Percentiles rank a stretch among this genome's conserved stretches.
phyloP scores from a whole-genome alignment of 2,113 vertebrate species.

The Oryzias celebensis region DNA sequence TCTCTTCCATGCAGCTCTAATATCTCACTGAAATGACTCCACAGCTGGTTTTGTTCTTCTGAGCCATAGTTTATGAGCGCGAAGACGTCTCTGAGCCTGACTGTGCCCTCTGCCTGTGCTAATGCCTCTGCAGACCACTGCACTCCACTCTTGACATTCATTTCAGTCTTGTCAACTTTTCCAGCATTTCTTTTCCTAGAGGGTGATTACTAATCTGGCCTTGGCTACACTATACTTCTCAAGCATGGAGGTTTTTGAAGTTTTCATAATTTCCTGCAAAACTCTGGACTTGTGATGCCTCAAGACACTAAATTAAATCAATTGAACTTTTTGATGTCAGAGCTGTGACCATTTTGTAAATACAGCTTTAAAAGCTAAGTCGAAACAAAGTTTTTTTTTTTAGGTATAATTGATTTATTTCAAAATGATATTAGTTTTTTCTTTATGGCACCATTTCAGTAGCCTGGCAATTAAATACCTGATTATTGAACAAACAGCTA shows the following conservation, averaged over 20 bases:
- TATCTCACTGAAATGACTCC: neutral
- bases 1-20: too few relatives aligned
- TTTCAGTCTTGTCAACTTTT: neutral
- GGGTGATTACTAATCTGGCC: neutral
- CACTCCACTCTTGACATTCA: neutral
- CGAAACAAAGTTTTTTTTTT: too few relatives aligned
- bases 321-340: too few relatives aligned
- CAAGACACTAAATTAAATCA: too few relatives aligned
- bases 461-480: too few relatives aligned
- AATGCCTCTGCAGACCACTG: conserved; percentile 1
- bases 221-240: neutral
- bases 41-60: neutral
- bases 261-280: neutral
- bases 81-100: neutral
- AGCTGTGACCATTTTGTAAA: too few relatives aligned
- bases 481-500: too few relatives aligned
- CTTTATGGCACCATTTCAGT: too few relatives aligned
- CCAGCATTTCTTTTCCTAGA: neutral
- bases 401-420: too few relatives aligned
- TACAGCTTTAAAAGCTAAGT: too few relatives aligned
- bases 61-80: neutral
- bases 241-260: neutral
- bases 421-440: too few relatives aligned
- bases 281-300: neutral
- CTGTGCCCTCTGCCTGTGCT: neutral